Percentiles rank a stretch among this genome's conserved stretches.
Evolutionary conservation across 2,888 invertebrate species (phyloP).

Genomic region (Lacanobia wlatinum): DNA sequence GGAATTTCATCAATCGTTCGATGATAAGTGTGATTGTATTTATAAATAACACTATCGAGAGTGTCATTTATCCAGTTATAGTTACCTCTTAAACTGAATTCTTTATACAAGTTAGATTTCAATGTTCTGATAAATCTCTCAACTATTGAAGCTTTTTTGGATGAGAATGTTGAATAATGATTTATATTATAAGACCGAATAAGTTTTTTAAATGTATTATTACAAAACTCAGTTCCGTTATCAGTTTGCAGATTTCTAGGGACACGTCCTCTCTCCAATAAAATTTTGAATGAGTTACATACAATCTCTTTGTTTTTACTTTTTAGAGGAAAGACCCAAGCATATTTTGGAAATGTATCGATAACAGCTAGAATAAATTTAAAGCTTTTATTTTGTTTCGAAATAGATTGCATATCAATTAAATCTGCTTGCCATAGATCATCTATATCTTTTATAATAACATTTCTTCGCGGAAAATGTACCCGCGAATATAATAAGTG

Average conservation of each 20-base stretch:
- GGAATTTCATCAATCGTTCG: not conserved
- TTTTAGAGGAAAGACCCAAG: no score
- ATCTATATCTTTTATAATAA: no score
- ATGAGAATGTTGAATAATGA: not conserved
- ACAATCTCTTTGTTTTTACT: no score
- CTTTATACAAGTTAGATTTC: not conserved
- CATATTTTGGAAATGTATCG: no score
- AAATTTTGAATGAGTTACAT: not conserved
- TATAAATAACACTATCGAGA: not conserved
- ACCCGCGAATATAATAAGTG: no score
- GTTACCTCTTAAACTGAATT: not conserved
- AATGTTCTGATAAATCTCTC: constrained; percentile 5
- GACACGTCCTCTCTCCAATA: not conserved
- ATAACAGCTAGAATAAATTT: no score
- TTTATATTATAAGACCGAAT: not conserved
- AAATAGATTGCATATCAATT: no score
- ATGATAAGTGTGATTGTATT: not conserved
- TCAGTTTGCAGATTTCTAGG: not conserved
- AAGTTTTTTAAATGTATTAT: not conserved
- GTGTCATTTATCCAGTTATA: not conserved
- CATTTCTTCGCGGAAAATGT: no score
- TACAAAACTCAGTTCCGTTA: not conserved
- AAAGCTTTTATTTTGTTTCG: no score
- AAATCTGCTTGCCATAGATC: no score
- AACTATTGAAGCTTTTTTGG: constrained; percentile 7